Percentiles rank a stretch among this genome's conserved stretches.
phyloP scores from a whole-genome alignment of 2,797 vertebrate genomes.

The Chelonia mydas region DNA sequence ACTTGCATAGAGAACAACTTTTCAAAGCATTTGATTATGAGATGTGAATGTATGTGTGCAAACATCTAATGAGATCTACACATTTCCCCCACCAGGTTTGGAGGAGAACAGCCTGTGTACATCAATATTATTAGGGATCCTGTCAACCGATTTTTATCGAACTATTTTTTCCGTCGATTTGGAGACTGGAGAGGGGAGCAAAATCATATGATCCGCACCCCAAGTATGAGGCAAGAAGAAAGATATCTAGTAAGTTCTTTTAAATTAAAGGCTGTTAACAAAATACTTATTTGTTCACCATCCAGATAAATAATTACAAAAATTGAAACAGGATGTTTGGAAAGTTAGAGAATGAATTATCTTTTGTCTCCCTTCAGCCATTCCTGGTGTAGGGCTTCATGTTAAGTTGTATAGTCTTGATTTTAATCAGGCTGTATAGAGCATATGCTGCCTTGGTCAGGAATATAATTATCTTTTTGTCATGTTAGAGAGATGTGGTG shows the following conservation, averaged over 20 bases:
- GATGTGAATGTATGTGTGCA: rapidly evolving
- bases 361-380: rapidly evolving
- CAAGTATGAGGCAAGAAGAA: conserved; percentile 98
- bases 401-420: neutral
- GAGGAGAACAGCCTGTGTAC: conserved; percentile 96
- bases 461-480: neutral
- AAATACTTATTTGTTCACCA: neutral
- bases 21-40: neutral
- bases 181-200: conserved; percentile 99
- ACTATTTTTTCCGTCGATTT: conserved; percentile 99
- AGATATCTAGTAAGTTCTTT: conserved; percentile 92
- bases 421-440: neutral
- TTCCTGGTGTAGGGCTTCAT: neutral
- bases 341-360: neutral
- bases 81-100: conserved; percentile 85
- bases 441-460: neutral
- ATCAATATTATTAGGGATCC: conserved; percentile 99
- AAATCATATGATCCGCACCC: conserved; percentile 97
- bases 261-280: neutral
- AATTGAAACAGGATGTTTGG: neutral
- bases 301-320: rapidly evolving
- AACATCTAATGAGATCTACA: conserved; percentile 19
- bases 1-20: neutral
- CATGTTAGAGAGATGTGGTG: neutral
- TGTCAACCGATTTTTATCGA: conserved; percentile 96